Percentiles rank a stretch among this genome's conserved stretches.
phyloP scores from a whole-genome alignment of 2,113 vertebrate genomes.

The Hyperopisus bebe region DNA sequence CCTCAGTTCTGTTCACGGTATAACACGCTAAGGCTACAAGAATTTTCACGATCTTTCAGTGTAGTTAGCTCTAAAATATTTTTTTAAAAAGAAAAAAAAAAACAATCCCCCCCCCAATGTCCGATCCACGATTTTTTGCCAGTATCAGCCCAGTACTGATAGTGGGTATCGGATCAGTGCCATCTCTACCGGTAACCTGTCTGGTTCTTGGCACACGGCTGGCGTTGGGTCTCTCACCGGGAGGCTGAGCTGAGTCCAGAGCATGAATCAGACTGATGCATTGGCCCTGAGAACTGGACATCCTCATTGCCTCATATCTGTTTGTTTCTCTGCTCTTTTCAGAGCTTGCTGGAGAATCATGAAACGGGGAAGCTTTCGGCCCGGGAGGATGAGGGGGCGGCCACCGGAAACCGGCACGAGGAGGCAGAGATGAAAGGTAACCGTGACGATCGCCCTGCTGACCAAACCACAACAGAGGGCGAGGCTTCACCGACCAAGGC shows the following conservation, averaged over 20 bases:
- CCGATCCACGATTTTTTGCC: neutral
- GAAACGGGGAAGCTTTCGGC: constrained; percentile 33
- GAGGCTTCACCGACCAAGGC: neutral
- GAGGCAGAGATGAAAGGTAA: constrained; percentile 63
- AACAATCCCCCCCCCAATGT: neutral
- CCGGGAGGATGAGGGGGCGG: constrained; percentile 29
- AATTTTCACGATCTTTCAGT: neutral
- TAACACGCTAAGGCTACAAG: neutral
- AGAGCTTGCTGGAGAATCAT: constrained; percentile 42
- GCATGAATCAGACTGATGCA: neutral
- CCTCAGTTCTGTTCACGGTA: neutral
- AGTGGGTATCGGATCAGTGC: neutral
- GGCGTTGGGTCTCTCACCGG: too few relatives aligned
- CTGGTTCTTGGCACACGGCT: neutral
- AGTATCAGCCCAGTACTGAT: neutral
- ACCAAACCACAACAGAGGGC: neutral
- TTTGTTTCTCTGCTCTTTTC: neutral
- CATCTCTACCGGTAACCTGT: neutral
- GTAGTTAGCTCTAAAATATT: too few relatives aligned
- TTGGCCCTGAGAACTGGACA: neutral
- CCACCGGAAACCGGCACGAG: constrained; percentile 49
- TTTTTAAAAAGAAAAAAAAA: too few relatives aligned
- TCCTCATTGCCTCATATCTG: neutral
- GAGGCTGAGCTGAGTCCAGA: too few relatives aligned
- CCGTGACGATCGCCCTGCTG: neutral